Evolutionary conservation across 2,113 vertebrate genomes (phyloP), one percentile per base, ranked within the genome.

Genomic region (Toxotes jaculatrix): DNA sequence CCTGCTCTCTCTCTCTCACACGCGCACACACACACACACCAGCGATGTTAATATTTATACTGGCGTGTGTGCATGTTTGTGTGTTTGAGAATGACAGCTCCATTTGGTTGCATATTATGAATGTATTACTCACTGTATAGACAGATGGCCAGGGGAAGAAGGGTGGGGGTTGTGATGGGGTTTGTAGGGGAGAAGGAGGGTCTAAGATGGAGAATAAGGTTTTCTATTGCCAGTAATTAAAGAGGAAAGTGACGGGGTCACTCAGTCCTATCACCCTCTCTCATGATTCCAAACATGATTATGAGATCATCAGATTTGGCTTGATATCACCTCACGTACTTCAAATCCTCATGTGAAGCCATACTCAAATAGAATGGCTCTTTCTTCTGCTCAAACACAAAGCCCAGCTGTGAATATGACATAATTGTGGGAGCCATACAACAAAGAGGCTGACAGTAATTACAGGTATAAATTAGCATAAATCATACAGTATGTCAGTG

Each of bases 31-130:
- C 16, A 59, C 16, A 23, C n/a, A 51, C 17, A 19, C 19, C 5
- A 64, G 1, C 21, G 34, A 61, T 72, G 56, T 47, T 72, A 79
- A 78, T 85, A 49, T 63, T 74, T 60, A 55, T 42, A 47, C 31
- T 34, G n/a, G 19, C 0, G 3, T 64, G 21, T 72, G 56, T 42
- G n/a, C 31, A 49, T 74, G 70, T 61, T 62, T 64, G 27, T 72
- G 63, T 76, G 75, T 80, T 47, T 60, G 21, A 65, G 72, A 62
- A 66, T 76, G 81, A 86, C 86, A 75, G 82, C 79, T 88, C 71
- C 75, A 88, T 91, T 90, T 88, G 85, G 79, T 76, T 83, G 45
- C 67, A 75, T 75, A 89, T 89, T 88, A 83, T 45, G n/a, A 53
- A 82, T 74, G 72, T 74, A 80, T 77, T 62, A 81, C 13, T 69